These are phyloP conservation scores for Acrobasis consociella DNA, from an alignment of 2,888 invertebrate genomes.

Conservation along the genomic window DNA sequence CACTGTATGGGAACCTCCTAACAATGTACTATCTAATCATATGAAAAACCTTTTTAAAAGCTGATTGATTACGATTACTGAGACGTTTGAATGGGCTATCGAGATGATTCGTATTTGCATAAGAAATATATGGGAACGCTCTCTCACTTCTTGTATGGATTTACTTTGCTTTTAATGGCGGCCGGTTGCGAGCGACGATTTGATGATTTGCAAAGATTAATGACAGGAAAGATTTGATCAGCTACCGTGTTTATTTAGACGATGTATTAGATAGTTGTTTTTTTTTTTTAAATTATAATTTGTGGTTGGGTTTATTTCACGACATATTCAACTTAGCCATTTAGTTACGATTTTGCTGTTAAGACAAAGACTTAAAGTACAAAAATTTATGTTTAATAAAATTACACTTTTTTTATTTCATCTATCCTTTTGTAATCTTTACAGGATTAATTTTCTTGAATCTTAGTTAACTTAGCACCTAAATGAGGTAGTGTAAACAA, in stretches of 20 bases:
- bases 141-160: constrained; percentile 2
- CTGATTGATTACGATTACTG: constrained; percentile 9
- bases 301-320: no score
- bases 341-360: no score
- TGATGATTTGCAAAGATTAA: not conserved
- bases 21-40: constrained; percentile 16
- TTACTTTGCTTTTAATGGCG: not conserved
- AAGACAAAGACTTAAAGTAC: no score
- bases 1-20: constrained; percentile 10
- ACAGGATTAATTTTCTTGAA: no score
- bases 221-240: not conserved
- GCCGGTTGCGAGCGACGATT: not conserved
- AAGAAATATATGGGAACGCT: constrained; percentile 4
- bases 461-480: no score
- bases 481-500: no score
- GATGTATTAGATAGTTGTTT: not conserved
- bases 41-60: not conserved
- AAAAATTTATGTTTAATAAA: no score
- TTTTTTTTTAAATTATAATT: no score
- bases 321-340: no score
- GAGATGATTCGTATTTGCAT: constrained; percentile 5
- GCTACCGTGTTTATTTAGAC: not conserved
- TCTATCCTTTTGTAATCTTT: no score
- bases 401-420: no score
- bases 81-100: constrained; percentile 12